Evolutionary conservation across 2,797 vertebrate genomes (phyloP).

Genomic region (Lepus townsendii): DNA sequence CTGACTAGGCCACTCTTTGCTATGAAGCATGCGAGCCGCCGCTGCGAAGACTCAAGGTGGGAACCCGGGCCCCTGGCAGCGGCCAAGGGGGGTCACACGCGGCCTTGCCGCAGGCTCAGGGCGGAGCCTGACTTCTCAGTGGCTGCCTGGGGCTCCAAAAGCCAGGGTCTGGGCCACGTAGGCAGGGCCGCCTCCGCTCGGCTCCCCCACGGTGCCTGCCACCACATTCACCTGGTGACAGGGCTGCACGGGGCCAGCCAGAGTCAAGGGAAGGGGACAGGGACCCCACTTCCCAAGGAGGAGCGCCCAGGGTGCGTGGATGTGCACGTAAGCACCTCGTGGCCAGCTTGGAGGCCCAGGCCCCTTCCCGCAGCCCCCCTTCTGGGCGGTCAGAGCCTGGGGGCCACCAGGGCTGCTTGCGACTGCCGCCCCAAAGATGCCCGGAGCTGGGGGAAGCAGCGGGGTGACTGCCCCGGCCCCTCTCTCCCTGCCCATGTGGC

Average conservation of each 20-base stretch:
- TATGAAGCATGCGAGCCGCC: not conserved
- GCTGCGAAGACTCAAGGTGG: too few relatives aligned
- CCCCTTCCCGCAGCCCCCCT: not conserved
- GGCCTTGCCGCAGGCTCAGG: not conserved
- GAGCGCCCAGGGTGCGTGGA: not conserved
- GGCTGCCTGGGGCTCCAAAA: not conserved
- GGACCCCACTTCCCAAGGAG: too few relatives aligned
- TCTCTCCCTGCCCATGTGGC: not conserved
- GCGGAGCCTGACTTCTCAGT: accelerated
- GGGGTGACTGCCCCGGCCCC: not conserved
- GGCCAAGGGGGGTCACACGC: not conserved
- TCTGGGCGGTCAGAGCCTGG: not conserved
- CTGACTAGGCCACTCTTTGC: not conserved
- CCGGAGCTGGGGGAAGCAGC: not conserved
- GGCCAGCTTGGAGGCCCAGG: not conserved
- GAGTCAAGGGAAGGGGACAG: not conserved
- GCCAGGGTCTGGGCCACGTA: accelerated
- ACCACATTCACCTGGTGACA: accelerated
- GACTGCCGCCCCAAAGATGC: not conserved
- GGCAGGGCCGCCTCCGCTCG: too few relatives aligned
- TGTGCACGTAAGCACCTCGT: accelerated
- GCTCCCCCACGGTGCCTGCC: not conserved
- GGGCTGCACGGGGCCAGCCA: not conserved
- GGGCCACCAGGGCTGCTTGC: not conserved
- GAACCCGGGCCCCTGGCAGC: not conserved